Percentiles rank a stretch among this genome's conserved stretches.
Evolutionary conservation across 2,113 vertebrate species (phyloP).

Genomic region (Pomatostomus ruficeps): DNA sequence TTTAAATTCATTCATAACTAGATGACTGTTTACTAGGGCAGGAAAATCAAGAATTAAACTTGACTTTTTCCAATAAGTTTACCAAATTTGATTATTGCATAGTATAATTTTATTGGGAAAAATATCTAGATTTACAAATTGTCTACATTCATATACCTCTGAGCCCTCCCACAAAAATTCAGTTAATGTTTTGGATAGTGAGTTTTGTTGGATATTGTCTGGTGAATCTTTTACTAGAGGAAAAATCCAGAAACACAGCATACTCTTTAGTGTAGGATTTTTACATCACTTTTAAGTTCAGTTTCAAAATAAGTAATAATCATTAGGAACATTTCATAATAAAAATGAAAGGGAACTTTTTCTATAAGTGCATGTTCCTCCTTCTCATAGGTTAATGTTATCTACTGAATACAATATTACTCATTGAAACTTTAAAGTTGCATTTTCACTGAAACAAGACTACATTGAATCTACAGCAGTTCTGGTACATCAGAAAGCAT

Average conservation of each 20-base stretch:
- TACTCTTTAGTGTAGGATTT: neutral
- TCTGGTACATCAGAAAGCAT: neutral
- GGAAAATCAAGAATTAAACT: slow-evolving; percentile 41
- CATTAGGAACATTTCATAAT: neutral
- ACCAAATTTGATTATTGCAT: slow-evolving; percentile 29
- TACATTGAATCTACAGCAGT: neutral
- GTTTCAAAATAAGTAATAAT: neutral
- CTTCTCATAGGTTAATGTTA: neutral
- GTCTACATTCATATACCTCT: slow-evolving; percentile 22
- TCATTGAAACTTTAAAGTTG: neutral
- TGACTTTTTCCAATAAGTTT: slow-evolving; percentile 56
- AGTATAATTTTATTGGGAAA: slow-evolving; percentile 47
- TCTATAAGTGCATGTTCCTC: neutral
- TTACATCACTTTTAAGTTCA: neutral
- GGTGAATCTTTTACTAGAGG: neutral
- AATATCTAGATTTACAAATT: slow-evolving; percentile 55
- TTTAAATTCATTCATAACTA: slow-evolving; percentile 61
- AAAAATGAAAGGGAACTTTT: neutral
- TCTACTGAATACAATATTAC: neutral
- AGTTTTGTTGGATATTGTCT: neutral
- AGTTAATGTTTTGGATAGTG: slow-evolving; percentile 20
- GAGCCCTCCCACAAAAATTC: neutral
- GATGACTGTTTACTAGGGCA: slow-evolving; percentile 37
- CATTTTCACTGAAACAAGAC: neutral
- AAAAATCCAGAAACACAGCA: neutral